Base-by-base conservation (phyloP, 2,888 invertebrate species). In the Calameuta idolon region DNA sequence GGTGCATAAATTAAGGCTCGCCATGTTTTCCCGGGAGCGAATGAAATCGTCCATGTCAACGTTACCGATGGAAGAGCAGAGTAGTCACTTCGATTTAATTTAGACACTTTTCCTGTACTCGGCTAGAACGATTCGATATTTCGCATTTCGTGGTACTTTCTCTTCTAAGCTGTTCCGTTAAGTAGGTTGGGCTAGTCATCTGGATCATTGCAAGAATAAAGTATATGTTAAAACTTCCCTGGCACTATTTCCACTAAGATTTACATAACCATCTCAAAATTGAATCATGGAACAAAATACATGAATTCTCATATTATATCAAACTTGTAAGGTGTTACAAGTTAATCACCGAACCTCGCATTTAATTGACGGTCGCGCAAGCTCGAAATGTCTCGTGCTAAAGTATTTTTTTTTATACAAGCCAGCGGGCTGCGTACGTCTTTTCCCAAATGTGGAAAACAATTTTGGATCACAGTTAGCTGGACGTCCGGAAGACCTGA, bases 1-100 rank as follows among this genome's bases (percentile, higher is more conserved):
- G 87, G 87, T 86, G 87, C 85, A 87, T 87, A 87, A 85, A 87
- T 86, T 86, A 86, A 79, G 80, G 77, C n/a, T 73, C 87, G 87
- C 86, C 86, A 87, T 86, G 84, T 86, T 86, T 82, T 85, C 83
- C 80, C 80, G 81, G 83, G 81, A 86, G 77, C 81, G 83, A 81
- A 81, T 81, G 82, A 81, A 83, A 83, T 55, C 55, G 55, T 55
- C 55, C 55, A 55, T 55, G 55, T 55, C 55, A 55, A 55, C 23
- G 55, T 55, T 55, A 55, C 55, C 55, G 55, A 55, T 55, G 55
- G 55, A 23, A 55, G 55, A 55, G 23, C 55, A 23, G 55, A 55
- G 55, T 55, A 55, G 55, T 55, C 55, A 55, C 55, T 55, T 55
- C 55, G 55, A 55, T 55, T 55, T 55, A 55, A 55, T 55, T 55